These are phyloP conservation scores for Leptarthrus brevirostris DNA, from an alignment of 2,888 invertebrate genomes.

Conservation along the genomic window DNA sequence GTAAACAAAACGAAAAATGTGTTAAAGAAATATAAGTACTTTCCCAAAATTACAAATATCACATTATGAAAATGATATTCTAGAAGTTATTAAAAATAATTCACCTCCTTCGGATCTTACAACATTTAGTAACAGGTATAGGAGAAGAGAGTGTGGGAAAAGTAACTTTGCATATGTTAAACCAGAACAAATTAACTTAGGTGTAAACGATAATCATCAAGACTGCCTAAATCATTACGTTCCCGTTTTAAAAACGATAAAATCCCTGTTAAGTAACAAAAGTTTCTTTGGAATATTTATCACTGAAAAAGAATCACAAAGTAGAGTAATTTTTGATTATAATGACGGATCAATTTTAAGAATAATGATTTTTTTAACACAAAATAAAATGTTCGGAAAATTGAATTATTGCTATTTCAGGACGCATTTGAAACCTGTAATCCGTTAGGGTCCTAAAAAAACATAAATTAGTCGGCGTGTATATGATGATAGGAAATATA, in stretches of 20 bases:
- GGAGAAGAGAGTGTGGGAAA: background rate
- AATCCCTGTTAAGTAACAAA: background rate
- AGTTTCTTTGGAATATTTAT: background rate
- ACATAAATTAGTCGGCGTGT: constrained; percentile 3
- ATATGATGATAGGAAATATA: constrained; percentile 16
- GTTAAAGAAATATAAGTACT: no score
- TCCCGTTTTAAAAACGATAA: background rate
- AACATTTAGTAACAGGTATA: background rate
- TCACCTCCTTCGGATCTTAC: background rate
- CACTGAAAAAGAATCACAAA: background rate
- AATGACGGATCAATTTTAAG: background rate
- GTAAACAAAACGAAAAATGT: background rate
- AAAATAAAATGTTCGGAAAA: background rate
- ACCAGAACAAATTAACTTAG: background rate
- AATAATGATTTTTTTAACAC: background rate
- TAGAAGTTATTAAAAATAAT: background rate
- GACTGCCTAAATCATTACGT: background rate
- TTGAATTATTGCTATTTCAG: constrained; percentile 9
- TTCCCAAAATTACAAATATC: background rate
- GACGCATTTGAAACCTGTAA: constrained; percentile 26
- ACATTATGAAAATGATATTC: background rate
- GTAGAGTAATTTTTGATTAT: background rate
- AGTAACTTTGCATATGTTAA: background rate
- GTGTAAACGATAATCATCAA: background rate
- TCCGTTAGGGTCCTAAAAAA: constrained; percentile 15